Base-by-base conservation (phyloP, 1,140 invertebrate genomes). In the Drosophila azteca region DNA sequence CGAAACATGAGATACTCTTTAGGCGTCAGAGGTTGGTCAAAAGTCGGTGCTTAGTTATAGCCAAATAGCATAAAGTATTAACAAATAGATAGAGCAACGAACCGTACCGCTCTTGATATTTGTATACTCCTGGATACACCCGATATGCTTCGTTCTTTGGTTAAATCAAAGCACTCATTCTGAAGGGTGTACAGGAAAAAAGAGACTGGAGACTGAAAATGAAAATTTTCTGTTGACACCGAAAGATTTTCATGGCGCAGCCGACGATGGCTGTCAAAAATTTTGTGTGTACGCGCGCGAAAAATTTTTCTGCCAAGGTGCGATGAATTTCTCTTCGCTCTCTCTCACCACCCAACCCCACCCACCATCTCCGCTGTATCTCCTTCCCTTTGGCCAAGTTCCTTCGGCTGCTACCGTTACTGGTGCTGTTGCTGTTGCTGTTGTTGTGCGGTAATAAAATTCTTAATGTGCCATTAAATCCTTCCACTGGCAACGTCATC, bases 391-490 rank as follows among this genome's bases (percentile, higher is more conserved):
- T 49, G 71, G 13, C 35, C 35, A 13, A 39, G 35, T 39, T 13
- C 3, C 35, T 39, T 39, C 11, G 35, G 3, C 31, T 20, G 55
- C 45, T 26, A 45, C 26, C 29, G 31, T 11, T 45, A 13, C 15
- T 49, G n/a, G 4, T 62, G 54, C 9, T 51, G 59, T 35, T 77
- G 53, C 41, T 63, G 55, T 11, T 77, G 78, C 15, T 72, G 74
- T 54, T 77, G 77, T 65, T 69, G 77, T 83, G 83, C 83, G 82
- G 83, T 87, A 87, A 87, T 87, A 87, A 87, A 87, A 87, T 87
- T 87, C 83, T 87, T 87, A 87, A 87, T 87, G 83, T 87, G 83
- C 83, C 83, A 87, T 87, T 87, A 87, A 87, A 87, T 87, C 83
- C 83, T 87, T 87, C 82, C 79, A 85, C 82, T 82, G 82, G 77